Evolutionary conservation across 2,888 invertebrate species (phyloP).

Genomic region (Trichopoda pennipes): DNA sequence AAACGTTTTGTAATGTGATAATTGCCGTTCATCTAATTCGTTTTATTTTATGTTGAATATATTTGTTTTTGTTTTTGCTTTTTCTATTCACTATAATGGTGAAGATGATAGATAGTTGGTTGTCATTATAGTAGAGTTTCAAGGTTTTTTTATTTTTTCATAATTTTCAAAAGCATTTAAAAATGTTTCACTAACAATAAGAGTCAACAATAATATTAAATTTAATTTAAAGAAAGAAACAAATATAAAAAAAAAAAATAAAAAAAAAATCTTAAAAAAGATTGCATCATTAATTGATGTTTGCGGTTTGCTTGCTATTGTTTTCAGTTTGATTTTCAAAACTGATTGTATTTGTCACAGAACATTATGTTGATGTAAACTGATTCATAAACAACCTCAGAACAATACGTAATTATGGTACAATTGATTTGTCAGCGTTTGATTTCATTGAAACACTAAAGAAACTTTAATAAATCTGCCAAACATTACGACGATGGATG

Average conservation of each 20-base stretch:
- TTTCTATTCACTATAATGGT: slow-evolving; percentile 11
- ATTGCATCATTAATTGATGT: slow-evolving; percentile 57
- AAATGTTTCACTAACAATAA: slow-evolving; percentile 41
- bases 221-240: not conserved
- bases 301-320: slow-evolving; percentile 60
- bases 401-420: not conserved
- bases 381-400: slow-evolving; percentile 14
- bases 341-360: slow-evolving; percentile 46
- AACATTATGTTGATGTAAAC: slow-evolving; percentile 22
- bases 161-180: slow-evolving; percentile 50
- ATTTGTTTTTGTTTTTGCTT: not conserved
- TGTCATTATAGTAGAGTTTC: slow-evolving; percentile 63
- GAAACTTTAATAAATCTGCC: not conserved
- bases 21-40: slow-evolving; percentile 51
- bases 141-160: slow-evolving; percentile 60
- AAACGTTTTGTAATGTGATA: slow-evolving; percentile 67
- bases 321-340: slow-evolving; percentile 34
- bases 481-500: not conserved
- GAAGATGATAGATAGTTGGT: slow-evolving; percentile 23
- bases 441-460: not conserved
- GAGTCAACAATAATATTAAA: slow-evolving; percentile 11
- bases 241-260: not conserved
- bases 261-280: slow-evolving; percentile 30
- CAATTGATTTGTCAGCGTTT: not conserved
- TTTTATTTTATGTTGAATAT: slow-evolving; percentile 41